A percentile compares a stretch with the other conserved stretches of the same genome.
phyloP scores from a whole-genome alignment of 2,113 vertebrate species.

The Gymnogyps californianus region DNA sequence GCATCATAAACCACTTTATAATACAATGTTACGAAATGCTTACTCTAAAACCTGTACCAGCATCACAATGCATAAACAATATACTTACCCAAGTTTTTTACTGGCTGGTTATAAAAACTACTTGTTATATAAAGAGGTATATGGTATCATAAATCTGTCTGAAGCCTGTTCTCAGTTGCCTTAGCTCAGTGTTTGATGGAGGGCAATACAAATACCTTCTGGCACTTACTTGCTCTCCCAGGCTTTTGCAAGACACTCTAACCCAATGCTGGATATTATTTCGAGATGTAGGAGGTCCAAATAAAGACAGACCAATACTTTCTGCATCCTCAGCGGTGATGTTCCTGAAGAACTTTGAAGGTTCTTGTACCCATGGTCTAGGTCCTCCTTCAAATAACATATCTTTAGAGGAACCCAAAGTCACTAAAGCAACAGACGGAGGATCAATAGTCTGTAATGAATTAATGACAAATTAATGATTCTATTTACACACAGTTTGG shows the following conservation, averaged over 20 bases:
- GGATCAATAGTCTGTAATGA: slow-evolving; percentile 84
- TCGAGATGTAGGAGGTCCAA: slow-evolving; percentile 71
- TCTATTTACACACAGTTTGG: background rate
- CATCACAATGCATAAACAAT: background rate
- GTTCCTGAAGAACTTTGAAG: slow-evolving; percentile 90
- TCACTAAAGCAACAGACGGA: slow-evolving; percentile 84
- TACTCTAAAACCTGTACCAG: background rate
- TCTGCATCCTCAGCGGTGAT: slow-evolving; percentile 75
- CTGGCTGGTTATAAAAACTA: background rate
- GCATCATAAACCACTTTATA: background rate
- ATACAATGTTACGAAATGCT: background rate
- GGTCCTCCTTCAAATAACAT: slow-evolving; percentile 93
- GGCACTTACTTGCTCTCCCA: slow-evolving; percentile 88
- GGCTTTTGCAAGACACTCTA: slow-evolving; percentile 80
- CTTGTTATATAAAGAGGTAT: background rate
- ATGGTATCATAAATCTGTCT: background rate
- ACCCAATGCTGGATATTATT: slow-evolving; percentile 84
- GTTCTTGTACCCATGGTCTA: slow-evolving; percentile 91
- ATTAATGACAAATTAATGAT: background rate
- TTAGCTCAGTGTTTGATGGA: background rate
- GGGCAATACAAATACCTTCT: background rate
- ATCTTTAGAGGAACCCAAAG: slow-evolving; percentile 93
- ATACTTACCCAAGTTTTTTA: background rate
- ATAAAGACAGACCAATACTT: slow-evolving; percentile 70
- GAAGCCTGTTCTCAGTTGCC: background rate